These are phyloP conservation scores for Trichonephila clavata DNA, from an alignment of 1,140 invertebrate genomes.

Conservation along the genomic window DNA sequence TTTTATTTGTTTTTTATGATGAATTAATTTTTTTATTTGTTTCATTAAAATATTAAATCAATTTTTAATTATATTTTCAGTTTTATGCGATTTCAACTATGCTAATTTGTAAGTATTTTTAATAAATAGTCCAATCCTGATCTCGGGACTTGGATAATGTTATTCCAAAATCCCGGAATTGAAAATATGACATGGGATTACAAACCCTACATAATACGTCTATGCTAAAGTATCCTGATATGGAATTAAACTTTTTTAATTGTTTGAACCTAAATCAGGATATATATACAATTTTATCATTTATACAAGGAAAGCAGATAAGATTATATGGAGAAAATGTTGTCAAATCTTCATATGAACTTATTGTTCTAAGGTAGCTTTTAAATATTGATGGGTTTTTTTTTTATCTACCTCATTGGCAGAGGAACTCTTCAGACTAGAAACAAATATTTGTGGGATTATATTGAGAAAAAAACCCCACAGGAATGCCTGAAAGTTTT, in stretches of 20 bases:
- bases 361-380: neutral
- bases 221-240: neutral
- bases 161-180: no score
- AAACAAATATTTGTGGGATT: neutral
- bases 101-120: no score
- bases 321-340: neutral
- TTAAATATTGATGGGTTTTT: neutral
- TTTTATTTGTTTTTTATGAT: no score
- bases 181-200: no score
- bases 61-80: no score
- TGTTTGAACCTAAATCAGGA: neutral
- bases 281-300: neutral
- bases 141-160: no score
- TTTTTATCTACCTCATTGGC: neutral
- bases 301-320: neutral
- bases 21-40: no score
- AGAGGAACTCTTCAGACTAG: neutral
- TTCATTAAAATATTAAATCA: no score
- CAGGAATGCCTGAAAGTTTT: neutral
- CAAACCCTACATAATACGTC: no score
- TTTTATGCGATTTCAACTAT: no score
- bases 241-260: conserved; percentile 31
- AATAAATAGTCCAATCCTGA: no score
- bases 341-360: neutral
- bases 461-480: neutral